phyloP scores from a whole-genome alignment of 2,888 invertebrate species.

The Ypsolopha sequella region DNA sequence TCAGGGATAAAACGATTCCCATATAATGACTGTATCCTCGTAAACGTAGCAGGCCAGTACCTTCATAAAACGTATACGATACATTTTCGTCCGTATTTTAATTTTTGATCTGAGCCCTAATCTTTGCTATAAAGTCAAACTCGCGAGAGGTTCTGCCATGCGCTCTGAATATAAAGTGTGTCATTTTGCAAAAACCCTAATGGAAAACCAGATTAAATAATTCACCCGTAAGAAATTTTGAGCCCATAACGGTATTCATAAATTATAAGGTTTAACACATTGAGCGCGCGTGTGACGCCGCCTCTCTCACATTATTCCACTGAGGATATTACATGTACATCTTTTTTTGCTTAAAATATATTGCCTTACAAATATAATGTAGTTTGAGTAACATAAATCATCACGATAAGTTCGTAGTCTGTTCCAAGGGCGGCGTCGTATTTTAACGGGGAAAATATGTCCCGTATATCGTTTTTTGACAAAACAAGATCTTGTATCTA shows the following conservation, averaged over 20 bases:
- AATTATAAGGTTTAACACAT: conserved; percentile 57
- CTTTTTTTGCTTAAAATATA: neutral
- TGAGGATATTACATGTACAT: neutral
- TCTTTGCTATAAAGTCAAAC: conserved; percentile 52
- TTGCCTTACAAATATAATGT: conserved; percentile 19
- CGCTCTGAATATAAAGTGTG: conserved; percentile 63
- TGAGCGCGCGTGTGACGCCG: conserved; percentile 19
- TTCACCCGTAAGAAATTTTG: conserved; percentile 63
- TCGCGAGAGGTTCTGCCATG: conserved; percentile 32
- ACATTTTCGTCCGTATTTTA: conserved; percentile 22
- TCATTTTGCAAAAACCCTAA: conserved; percentile 61
- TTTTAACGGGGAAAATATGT: neutral
- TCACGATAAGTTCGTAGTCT: conserved; percentile 31
- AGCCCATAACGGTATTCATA: conserved; percentile 60
- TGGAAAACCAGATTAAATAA: conserved; percentile 68
- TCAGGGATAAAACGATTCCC: conserved; percentile 41
- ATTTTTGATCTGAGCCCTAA: conserved; percentile 53
- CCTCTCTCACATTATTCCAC: neutral
- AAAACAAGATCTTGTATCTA: neutral
- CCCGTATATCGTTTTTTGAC: neutral
- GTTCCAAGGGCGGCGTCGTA: neutral
- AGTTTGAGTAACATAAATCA: conserved; percentile 36
- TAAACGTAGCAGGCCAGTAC: conserved; percentile 19
- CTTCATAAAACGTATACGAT: conserved; percentile 8
- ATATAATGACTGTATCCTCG: conserved; percentile 38